Evolutionary conservation across 2,113 vertebrate species (phyloP), one percentile per base, ranked within the genome.

Genomic region (Hydrochoerus hydrochaeris): DNA sequence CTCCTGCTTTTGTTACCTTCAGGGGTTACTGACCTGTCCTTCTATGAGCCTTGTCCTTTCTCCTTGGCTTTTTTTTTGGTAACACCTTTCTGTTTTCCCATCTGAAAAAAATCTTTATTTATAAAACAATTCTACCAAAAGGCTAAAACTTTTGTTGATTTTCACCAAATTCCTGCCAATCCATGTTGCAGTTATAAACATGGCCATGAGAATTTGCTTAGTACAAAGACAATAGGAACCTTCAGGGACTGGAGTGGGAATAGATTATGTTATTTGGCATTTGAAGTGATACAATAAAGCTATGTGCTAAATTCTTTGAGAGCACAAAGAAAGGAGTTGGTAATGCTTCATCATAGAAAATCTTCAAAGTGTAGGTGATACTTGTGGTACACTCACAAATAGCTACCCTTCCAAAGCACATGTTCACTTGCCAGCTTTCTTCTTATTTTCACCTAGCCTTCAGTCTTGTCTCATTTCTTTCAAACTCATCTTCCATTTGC

Each of bases 281-380:
- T 82, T 88, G 89, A 90, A 78, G 58, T 82, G 58, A 35, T 96
- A 32, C 41, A 91, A 7, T 73, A 78, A 88, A 92, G 63, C 52
- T 7, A 22, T 19, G 35, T 52, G n/a, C 20, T 52, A 60, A 65
- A 26, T 62, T 46, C 28, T 89, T 6, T 54, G 57, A 71, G 73
- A 80, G 30, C 44, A 60, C 38, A 82, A 52, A 71, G 46, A 24
- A 67, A 13, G 65, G 52, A 2, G 3, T 32, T 35, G 26, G 7
- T 46, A 38, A 62, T 14, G 11, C 49, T 63, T 52, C 30, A 41
- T 20, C 58, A 77, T 52, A 28, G 0, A 46, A 86, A 63, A 73
- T 49, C 24, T 62, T 28, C 30, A n/a, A 35, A 24, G 16, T 4
- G 62, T 4, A 60, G n/a, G 19, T 35, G n/a, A 62, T 32, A 75